These are phyloP conservation scores for Drosophila eohydei DNA, from an alignment of 2,888 invertebrate genomes.

Conservation along the genomic window DNA sequence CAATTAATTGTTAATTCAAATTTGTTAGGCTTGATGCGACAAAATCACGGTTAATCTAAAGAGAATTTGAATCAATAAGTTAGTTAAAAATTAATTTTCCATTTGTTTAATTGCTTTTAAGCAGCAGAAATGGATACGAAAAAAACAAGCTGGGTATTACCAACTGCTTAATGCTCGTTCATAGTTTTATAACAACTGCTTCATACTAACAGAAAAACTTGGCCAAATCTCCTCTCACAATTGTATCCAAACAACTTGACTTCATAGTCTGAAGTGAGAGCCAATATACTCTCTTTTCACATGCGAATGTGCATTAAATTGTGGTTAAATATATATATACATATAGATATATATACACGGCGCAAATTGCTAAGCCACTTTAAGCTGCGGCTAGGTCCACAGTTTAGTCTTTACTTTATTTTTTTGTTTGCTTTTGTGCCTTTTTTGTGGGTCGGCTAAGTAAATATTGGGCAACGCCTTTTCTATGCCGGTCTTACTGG, in stretches of 20 bases:
- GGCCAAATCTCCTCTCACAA: background rate
- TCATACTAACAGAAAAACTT: background rate
- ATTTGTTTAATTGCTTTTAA: slow-evolving; percentile 3
- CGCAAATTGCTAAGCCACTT: slow-evolving; percentile 44
- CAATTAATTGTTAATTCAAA: background rate
- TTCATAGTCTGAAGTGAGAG: background rate
- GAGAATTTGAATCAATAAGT: background rate
- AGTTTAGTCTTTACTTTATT: slow-evolving; percentile 5
- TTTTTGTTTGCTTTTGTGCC: slow-evolving; percentile 19
- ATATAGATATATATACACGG: slow-evolving; percentile 37
- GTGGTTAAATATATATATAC: slow-evolving; percentile 41
- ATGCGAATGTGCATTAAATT: slow-evolving; percentile 11
- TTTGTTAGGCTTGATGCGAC: background rate
- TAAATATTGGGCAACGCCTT: slow-evolving; percentile 66
- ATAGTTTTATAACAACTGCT: background rate
- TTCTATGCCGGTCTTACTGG: slow-evolving; percentile 36
- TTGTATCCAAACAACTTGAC: background rate
- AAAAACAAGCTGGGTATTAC: background rate
- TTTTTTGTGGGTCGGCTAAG: slow-evolving; percentile 33
- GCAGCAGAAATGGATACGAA: background rate
- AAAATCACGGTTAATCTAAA: background rate
- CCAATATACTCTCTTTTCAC: slow-evolving; percentile 5
- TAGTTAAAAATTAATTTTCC: background rate
- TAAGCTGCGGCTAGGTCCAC: slow-evolving; percentile 26
- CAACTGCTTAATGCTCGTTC: background rate